Evolutionary conservation across 2,113 vertebrate species (phyloP).

Genomic region (Mohoua ochrocephala): DNA sequence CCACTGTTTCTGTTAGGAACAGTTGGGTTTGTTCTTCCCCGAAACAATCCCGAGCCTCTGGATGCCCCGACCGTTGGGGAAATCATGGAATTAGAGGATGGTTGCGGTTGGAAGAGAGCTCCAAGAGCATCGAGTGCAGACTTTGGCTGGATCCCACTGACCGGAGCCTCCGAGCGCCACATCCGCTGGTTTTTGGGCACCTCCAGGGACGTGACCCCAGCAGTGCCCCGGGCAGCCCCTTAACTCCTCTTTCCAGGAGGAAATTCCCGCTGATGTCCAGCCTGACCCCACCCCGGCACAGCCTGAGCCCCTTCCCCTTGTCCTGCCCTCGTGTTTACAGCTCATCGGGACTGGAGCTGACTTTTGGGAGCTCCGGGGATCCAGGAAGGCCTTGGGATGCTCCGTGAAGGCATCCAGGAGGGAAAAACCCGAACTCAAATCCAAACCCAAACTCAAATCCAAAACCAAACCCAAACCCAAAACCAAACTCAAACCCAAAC

Average conservation of each 20-base stretch:
- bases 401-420: background rate
- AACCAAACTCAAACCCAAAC: no score
- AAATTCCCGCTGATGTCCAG: background rate
- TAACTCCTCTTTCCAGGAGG: background rate
- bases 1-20: background rate
- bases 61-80: background rate
- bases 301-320: accelerated
- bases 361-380: background rate
- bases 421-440: no score
- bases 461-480: no score
- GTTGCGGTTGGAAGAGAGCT: background rate
- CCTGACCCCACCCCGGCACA: background rate
- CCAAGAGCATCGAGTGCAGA: background rate
- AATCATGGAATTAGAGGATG: background rate
- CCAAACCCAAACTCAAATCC: no score
- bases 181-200: no score
- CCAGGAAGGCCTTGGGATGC: background rate
- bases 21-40: background rate
- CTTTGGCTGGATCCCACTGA: background rate
- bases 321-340: accelerated
- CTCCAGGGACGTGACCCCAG: background rate
- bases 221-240: background rate
- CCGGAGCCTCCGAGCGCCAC: accelerated
- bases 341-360: no score
- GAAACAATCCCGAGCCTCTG: background rate